phyloP scores from a whole-genome alignment of 2,888 invertebrate genomes.

The Oscheius sp. region DNA sequence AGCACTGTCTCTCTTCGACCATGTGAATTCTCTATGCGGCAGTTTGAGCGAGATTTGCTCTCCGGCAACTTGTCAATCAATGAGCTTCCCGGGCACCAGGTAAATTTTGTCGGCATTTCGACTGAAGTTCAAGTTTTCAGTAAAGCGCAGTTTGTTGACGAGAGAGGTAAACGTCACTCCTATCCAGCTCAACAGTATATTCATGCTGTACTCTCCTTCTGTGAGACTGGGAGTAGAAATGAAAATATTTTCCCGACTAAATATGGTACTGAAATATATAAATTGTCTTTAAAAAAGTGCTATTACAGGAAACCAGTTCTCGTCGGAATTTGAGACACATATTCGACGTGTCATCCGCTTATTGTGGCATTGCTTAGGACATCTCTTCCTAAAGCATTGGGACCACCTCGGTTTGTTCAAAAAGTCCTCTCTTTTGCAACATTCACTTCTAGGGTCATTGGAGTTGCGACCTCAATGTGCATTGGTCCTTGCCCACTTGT shows the following conservation, averaged over 20 bases:
- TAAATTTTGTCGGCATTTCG: slow-evolving; percentile 2
- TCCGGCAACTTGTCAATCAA: slow-evolving; percentile 90
- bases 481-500: slow-evolving; percentile 64
- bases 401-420: slow-evolving; percentile 53
- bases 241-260: slow-evolving; percentile 67
- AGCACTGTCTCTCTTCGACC: slow-evolving; percentile 82
- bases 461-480: slow-evolving; percentile 65
- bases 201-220: slow-evolving; percentile 65
- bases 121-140: slow-evolving; percentile 37
- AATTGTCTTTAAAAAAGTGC: not conserved
- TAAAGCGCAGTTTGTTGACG: slow-evolving; percentile 65
- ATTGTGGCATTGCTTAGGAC: slow-evolving; percentile 67
- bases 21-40: slow-evolving; percentile 97
- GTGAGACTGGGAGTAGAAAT: slow-evolving; percentile 59
- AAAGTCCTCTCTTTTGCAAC: not conserved
- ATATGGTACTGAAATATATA: slow-evolving; percentile 53
- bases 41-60: slow-evolving; percentile 98
- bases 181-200: slow-evolving; percentile 68
- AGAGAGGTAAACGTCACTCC: slow-evolving; percentile 61
- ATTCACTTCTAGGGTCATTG: slow-evolving; percentile 38
- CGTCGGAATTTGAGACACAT: slow-evolving; percentile 58
- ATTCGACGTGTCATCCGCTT: slow-evolving; percentile 56
- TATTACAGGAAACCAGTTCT: slow-evolving; percentile 58
- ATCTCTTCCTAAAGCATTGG: slow-evolving; percentile 67
- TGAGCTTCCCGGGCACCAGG: slow-evolving; percentile 85